Percentiles rank a stretch among this genome's conserved stretches.
Conservation (phyloP, 2,797 vertebrate species). For the Falco biarmicus region DNA sequence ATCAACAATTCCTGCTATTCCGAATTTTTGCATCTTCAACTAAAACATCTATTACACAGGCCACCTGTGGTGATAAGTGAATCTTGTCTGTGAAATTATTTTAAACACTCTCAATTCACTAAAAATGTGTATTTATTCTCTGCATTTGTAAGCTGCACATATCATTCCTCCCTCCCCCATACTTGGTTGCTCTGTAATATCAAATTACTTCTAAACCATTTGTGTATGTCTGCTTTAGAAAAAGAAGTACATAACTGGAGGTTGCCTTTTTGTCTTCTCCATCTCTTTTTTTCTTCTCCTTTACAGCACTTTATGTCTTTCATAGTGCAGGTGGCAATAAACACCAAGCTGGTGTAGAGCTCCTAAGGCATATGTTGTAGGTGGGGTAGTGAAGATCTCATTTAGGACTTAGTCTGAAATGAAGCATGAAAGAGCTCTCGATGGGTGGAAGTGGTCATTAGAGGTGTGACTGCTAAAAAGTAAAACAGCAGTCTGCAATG, state of each 20-base stretch:
- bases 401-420: not conserved
- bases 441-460: not conserved
- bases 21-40: constrained; percentile 71
- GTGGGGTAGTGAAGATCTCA: not conserved
- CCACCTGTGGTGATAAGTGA: constrained; percentile 73
- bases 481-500: not conserved
- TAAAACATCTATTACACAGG: constrained; percentile 64
- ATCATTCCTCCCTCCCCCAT: constrained; percentile 48
- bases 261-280: not conserved
- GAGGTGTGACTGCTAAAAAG: not conserved
- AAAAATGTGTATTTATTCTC: constrained; percentile 63
- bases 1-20: constrained; percentile 71
- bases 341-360: not conserved
- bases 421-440: not conserved
- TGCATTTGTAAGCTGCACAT: constrained; percentile 58
- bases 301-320: not conserved
- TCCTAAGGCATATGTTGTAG: not conserved
- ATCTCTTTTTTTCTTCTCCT: not conserved
- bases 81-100: constrained; percentile 73
- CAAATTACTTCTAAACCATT: constrained; percentile 58
- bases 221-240: constrained; percentile 32
- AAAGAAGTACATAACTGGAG: not conserved
- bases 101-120: constrained; percentile 72
- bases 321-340: not conserved
- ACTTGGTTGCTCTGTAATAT: constrained; percentile 57